phyloP scores from a whole-genome alignment of 2,797 vertebrate genomes.

The Cyprinella venusta region DNA sequence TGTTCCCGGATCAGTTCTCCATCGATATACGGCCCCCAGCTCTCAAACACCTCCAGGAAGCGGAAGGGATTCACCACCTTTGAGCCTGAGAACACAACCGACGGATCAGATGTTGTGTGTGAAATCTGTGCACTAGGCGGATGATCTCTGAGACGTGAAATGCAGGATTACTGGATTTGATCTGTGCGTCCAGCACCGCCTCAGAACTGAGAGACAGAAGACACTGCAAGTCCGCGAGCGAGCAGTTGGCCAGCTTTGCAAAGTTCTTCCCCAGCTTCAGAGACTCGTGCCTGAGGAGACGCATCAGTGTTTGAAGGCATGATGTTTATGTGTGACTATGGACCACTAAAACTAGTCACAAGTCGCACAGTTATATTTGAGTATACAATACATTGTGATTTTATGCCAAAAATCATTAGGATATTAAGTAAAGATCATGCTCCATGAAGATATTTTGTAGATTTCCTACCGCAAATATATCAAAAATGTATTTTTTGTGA shows the following conservation, averaged over 20 bases:
- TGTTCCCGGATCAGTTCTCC: conserved; percentile 77
- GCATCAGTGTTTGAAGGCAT: neutral
- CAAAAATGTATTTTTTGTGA: too few species aligned
- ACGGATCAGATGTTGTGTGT: neutral
- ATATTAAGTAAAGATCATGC: too few species aligned
- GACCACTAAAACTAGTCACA: too few species aligned
- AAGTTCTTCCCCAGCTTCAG: conserved; percentile 77
- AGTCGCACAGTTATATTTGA: too few species aligned
- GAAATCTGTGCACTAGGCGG: neutral
- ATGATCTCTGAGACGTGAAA: neutral
- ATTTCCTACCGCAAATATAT: too few species aligned
- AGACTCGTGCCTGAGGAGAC: conserved; percentile 71
- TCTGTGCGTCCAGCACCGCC: conserved; percentile 77
- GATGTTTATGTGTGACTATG: neutral
- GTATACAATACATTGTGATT: too few species aligned
- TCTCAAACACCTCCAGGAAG: conserved; percentile 81
- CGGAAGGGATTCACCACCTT: conserved; percentile 77
- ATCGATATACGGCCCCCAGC: conserved; percentile 77
- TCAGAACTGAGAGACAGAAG: conserved; percentile 75
- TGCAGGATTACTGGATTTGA: conserved; percentile 71
- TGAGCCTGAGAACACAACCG: conserved; percentile 65
- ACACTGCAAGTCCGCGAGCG: conserved; percentile 70
- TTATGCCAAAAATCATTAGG: too few species aligned
- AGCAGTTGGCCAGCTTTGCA: conserved; percentile 75
- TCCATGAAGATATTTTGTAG: too few species aligned